Percentiles rank a stretch among this genome's conserved stretches.
Conservation (phyloP, 2,888 invertebrate genomes). For the Phyto melanocephala region DNA sequence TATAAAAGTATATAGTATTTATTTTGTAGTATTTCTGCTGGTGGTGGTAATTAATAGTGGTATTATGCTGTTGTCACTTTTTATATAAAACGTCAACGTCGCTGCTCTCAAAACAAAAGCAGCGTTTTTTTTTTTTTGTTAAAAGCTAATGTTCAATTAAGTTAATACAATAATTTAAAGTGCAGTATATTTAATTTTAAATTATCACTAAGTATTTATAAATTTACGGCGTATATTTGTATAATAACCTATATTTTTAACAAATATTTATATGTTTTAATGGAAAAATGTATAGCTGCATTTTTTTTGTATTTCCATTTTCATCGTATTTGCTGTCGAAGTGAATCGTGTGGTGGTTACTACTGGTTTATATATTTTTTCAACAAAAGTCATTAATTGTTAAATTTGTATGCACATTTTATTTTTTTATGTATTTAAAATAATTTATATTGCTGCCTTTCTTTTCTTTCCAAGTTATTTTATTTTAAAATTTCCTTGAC, state of each 20-base stretch:
- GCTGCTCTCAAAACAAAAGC: slow-evolving; percentile 16
- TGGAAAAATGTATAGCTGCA: not conserved
- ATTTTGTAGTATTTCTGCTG: not conserved
- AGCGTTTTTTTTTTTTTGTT: not conserved
- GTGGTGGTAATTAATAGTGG: not conserved
- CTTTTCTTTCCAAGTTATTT: not conserved
- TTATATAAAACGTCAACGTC: slow-evolving; percentile 1
- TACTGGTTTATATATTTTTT: no score
- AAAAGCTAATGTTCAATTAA: not conserved
- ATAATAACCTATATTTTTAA: not conserved
- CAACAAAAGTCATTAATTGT: no score
- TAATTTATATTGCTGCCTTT: not conserved
- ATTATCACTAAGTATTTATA: no score
- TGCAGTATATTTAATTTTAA: not conserved
- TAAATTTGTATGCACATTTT: not conserved
- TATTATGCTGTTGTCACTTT: slow-evolving; percentile 14
- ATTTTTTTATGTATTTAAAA: not conserved
- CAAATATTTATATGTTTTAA: not conserved
- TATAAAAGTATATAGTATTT: not conserved
- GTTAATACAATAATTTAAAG: slow-evolving; percentile 10
- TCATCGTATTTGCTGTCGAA: slow-evolving; percentile 32
- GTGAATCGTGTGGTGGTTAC: slow-evolving; percentile 34
- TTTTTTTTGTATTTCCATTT: slow-evolving; percentile 29
- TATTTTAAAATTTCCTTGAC: not conserved
- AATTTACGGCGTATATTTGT: not conserved